Conservation (phyloP, 2,888 invertebrate genomes). For the Dorcus parallelipipedus region DNA sequence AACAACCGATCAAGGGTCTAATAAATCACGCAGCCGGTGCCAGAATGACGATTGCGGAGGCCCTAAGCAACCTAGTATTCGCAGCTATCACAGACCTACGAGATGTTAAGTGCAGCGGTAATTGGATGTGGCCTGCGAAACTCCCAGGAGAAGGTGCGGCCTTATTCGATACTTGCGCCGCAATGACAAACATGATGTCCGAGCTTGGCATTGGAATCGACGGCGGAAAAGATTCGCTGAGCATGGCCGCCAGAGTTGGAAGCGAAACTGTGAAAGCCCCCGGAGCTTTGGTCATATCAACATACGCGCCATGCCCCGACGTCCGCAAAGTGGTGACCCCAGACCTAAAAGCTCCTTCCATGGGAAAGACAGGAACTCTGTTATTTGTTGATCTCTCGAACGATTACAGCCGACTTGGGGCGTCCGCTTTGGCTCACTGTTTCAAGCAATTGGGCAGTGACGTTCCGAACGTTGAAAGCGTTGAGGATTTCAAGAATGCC, state of each 20-base stretch:
- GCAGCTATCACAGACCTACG: conserved; percentile 62
- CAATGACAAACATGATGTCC: conserved; percentile 83
- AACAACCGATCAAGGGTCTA: conserved; percentile 93
- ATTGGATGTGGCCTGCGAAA: conserved; percentile 99
- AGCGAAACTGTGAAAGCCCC: conserved; percentile 63
- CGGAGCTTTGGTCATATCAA: conserved; percentile 92
- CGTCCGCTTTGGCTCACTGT: conserved; percentile 89
- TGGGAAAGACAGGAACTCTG: conserved; percentile 61
- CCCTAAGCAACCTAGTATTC: conserved; percentile 86
- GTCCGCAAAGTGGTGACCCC: conserved; percentile 85
- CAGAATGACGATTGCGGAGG: conserved; percentile 91
- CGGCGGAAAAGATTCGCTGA: conserved; percentile 95
- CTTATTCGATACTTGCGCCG: conserved; percentile 80
- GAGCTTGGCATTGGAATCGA: conserved; percentile 80
- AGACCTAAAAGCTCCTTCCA: conserved; percentile 71
- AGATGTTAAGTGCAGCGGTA: conserved; percentile 98
- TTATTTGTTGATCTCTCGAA: conserved; percentile 76
- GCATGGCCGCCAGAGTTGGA: conserved; percentile 90
- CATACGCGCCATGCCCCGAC: conserved; percentile 94
- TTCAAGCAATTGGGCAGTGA: conserved; percentile 74
- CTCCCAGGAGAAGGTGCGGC: conserved; percentile 87
- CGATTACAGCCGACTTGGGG: conserved; percentile 78
- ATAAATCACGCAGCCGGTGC: conserved; percentile 83
- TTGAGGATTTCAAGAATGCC: conserved; percentile 64
- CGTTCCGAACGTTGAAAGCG: conserved; percentile 76